Percentiles rank a stretch among this genome's conserved stretches.
These are phyloP conservation scores for Slavum lentiscoides DNA, from an alignment of 2,888 invertebrate genomes.

Conservation along the genomic window DNA sequence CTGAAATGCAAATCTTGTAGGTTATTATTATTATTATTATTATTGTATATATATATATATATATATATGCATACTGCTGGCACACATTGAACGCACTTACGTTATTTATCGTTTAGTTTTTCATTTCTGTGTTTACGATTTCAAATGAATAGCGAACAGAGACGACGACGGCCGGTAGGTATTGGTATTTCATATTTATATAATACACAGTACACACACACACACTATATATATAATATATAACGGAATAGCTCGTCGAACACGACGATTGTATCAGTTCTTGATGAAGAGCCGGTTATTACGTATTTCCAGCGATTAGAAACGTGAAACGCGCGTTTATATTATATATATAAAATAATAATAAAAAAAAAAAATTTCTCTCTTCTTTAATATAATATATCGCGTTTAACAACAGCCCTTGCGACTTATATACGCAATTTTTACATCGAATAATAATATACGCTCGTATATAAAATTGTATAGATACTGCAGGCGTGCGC, in stretches of 20 bases:
- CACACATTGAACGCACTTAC: background rate
- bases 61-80: too few species aligned
- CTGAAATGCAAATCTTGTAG: background rate
- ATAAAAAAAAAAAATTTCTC: too few species aligned
- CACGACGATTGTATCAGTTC: constrained; percentile 44
- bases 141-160: constrained; percentile 20
- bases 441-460: background rate
- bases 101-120: constrained; percentile 46
- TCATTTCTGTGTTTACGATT: constrained; percentile 42
- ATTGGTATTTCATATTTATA: constrained; percentile 23
- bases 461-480: background rate
- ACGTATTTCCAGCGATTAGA: background rate
- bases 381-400: background rate
- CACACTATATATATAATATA: background rate
- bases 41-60: too few species aligned
- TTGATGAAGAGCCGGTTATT: constrained; percentile 49
- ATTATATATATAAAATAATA: background rate
- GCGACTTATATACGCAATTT: background rate
- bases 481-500: too few species aligned
- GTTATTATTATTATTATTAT: background rate
- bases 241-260: constrained; percentile 46
- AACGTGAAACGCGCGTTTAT: background rate
- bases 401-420: constrained; percentile 21
- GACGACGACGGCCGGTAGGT: background rate
- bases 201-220: background rate